Evolutionary conservation across 2,888 invertebrate species (phyloP), one percentile per base, ranked within the genome.

Genomic region (Cantharis rufa): DNA sequence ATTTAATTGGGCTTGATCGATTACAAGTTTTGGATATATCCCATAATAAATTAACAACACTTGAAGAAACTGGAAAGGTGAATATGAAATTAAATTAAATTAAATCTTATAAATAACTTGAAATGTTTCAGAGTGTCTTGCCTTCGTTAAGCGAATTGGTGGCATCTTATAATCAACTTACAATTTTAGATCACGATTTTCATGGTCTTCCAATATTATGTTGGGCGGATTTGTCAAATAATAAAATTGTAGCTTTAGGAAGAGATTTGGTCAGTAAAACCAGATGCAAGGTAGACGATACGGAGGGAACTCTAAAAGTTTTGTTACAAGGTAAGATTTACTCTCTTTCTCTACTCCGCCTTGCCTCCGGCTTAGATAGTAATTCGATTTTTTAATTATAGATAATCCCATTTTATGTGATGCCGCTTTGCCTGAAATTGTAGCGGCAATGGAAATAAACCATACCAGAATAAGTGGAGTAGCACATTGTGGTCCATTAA

Each of bases 31-130:
- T 96, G 62, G 96, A 96, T 85, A 89, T 96, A 66, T 95, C 96
- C 0, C 90, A 93, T 84, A 96, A 96, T 86, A 91, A 92, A 79
- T 89, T 96, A 61, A 91, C 92, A 64, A 94, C 95, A 2, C 89
- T 96, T 75, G 94, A 95, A 86, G 95, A 95, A 89, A 94, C 94
- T 74, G 94, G 95, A 83, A 94, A 94, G 92, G 96, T 96, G 89
- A 86, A 84, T 48, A 5, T 21, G 2, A 24, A 13, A 32, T 10
- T 9, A 63, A 32, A 16, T 24, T 28, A 32, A 61, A 15, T 15
- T 15, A 66, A 15, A 13, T 73, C 32, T 16, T 69, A 27, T 68
- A 66, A 15, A 7, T 62, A 69, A 72, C 28, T 69, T 75, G 77
- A 66, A 79, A 68, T 74, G 79, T 91, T 91, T 76, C 89, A 96